Evolutionary conservation across 2,888 invertebrate genomes (phyloP).

Genomic region (Lypha dubia): DNA sequence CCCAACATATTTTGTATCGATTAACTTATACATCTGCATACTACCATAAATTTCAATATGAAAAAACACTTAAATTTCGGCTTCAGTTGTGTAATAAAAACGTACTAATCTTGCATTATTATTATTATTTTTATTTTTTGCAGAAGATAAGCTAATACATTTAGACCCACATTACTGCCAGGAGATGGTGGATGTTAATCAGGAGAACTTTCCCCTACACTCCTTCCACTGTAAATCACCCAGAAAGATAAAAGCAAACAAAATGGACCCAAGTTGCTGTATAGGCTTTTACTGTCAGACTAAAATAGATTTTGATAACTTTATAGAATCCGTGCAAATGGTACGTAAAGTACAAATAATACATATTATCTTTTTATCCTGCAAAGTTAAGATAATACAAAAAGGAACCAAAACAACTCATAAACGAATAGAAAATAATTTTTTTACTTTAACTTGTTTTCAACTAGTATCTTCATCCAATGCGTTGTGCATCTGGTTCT

Average conservation of each 20-base stretch:
- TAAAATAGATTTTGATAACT: conserved; percentile 90
- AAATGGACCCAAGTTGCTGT: conserved; percentile 97
- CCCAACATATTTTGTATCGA: no score
- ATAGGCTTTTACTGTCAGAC: conserved; percentile 94
- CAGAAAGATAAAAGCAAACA: conserved; percentile 91
- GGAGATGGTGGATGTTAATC: conserved; percentile 93
- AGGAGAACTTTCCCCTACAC: conserved; percentile 89
- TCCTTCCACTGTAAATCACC: conserved; percentile 94
- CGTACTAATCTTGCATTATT: no score
- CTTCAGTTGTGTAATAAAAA: no score
- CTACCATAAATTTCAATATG: no score
- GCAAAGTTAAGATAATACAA: no score
- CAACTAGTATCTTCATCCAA: conserved; percentile 85
- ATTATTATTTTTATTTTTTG: no score
- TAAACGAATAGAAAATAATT: no score
- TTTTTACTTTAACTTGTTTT: conserved; percentile 37
- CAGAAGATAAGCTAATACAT: conserved; percentile 95
- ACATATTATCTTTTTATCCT: not conserved
- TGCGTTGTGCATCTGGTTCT: conserved; percentile 80
- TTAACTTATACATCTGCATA: no score
- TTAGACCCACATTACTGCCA: conserved; percentile 98
- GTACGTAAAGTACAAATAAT: conserved; percentile 80
- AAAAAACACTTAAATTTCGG: no score
- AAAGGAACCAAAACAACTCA: no score
- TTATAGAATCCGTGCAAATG: conserved; percentile 88